Base-by-base conservation (phyloP, 2,888 invertebrate genomes). In the Bellardia pandia region DNA sequence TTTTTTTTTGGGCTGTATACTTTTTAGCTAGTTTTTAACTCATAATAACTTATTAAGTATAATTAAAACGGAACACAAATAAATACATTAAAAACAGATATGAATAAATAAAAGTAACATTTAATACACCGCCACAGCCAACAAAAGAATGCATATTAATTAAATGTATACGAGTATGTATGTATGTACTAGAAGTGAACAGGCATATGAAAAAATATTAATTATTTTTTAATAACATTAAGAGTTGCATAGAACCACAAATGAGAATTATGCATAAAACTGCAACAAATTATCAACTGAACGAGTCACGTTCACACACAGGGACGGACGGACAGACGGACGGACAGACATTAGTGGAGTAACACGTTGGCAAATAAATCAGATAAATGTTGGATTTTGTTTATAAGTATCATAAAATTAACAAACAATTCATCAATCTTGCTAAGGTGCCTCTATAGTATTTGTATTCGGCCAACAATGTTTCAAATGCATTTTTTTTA, bases 61-160 rank as follows among this genome's bases (percentile, higher is more conserved):
- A 87, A 87, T 87, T 87, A 87, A 87, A 87, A 87, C 85, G 87
- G 87, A 84, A 84, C 68, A 80, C 76, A 77, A 76, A 84, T 74
- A 64, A 78, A 78, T 64, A 82, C 62, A 75, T 75, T 51, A 48
- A 82, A 23, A 76, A 82, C 42, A 62, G 13, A 68, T 58, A 62
- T 23, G 40, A 74, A 81, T 11, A 68, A 48, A 77, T 23, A 42
- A 80, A 53, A 37, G 16, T 69, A 62, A 23, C n/a, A 53, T 8
- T 71, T 53, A 66, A 72, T 56, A 56, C 51, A 68, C 48, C 68
- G 66, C 48, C 33, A 33, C 37, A 58, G 58, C 33, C 33, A 48
- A 40, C 37, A 48, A 72, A 74, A 78, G 66, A 79, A 84, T 60
- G 66, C 72, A 64, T 79, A 60, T 42, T 71, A 78, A 84, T 84